phyloP scores from a whole-genome alignment of 2,113 vertebrate species.

The Aspiorhynchus laticeps region DNA sequence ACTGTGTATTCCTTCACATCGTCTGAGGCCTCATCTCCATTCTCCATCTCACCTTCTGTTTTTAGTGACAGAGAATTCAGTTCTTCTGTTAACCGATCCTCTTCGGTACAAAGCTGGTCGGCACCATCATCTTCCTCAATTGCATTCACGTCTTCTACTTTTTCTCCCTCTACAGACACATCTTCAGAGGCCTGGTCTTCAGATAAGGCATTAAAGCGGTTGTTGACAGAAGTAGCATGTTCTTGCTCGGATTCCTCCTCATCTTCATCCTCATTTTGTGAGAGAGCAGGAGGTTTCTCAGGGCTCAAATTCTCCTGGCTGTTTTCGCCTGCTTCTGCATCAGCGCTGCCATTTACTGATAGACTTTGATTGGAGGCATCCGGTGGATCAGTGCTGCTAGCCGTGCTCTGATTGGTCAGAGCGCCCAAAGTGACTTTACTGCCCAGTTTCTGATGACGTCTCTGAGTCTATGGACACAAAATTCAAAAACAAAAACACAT shows the following conservation, averaged over 20 bases:
- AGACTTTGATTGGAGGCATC: background rate
- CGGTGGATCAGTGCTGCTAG: slow-evolving; percentile 6
- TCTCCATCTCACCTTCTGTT: slow-evolving; percentile 66
- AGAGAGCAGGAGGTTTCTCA: background rate
- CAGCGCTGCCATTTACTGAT: background rate
- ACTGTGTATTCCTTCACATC: slow-evolving; percentile 75
- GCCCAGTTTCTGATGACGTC: slow-evolving; percentile 85
- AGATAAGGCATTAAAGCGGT: slow-evolving; percentile 64
- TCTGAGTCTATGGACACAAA: slow-evolving; percentile 79
- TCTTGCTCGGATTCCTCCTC: slow-evolving; percentile 39
- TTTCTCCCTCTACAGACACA: slow-evolving; percentile 52
- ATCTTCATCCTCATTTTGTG: slow-evolving; percentile 39
- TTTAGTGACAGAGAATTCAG: slow-evolving; percentile 78
- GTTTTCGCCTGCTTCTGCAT: slow-evolving; percentile 12
- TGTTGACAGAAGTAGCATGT: slow-evolving; percentile 53
- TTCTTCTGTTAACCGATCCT: slow-evolving; percentile 64
- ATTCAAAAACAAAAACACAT: background rate
- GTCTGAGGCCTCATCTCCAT: slow-evolving; percentile 54
- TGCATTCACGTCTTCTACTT: slow-evolving; percentile 44
- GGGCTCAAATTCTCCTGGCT: background rate
- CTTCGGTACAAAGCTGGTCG: slow-evolving; percentile 21
- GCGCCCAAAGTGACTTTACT: slow-evolving; percentile 72
- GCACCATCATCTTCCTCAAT: slow-evolving; percentile 24
- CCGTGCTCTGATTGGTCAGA: slow-evolving; percentile 48
- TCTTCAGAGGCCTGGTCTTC: slow-evolving; percentile 57